Conservation (phyloP, 2,113 vertebrate species). For the Nymphicus hollandicus region DNA sequence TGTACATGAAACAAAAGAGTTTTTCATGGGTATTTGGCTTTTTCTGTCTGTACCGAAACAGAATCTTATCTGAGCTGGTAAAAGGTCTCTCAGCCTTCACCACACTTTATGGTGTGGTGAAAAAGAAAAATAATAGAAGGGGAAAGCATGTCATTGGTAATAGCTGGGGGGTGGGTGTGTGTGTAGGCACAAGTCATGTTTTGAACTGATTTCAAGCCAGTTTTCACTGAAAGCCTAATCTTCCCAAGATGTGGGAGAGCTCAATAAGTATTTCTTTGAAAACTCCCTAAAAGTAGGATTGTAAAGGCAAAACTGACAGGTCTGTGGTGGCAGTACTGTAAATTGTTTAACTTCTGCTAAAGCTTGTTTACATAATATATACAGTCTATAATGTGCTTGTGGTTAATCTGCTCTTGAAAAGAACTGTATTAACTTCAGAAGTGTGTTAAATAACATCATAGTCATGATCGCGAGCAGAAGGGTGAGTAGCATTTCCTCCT, state of each 20-base stretch:
- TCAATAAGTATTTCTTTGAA: background rate
- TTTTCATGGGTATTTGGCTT: background rate
- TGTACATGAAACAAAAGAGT: background rate
- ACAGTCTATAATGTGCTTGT: background rate
- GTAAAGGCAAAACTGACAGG: constrained; percentile 20
- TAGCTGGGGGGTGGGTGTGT: accelerated
- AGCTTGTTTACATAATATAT: background rate
- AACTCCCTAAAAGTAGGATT: background rate
- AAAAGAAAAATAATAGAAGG: background rate
- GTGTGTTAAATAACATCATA: background rate
- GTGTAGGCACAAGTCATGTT: background rate
- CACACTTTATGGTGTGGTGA: background rate
- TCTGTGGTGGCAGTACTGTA: background rate
- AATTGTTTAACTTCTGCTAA: constrained; percentile 19
- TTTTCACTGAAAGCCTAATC: background rate
- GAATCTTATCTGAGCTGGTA: background rate
- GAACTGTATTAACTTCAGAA: background rate
- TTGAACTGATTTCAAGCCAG: background rate
- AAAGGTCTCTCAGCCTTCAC: background rate
- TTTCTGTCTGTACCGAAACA: background rate
- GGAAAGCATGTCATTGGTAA: background rate
- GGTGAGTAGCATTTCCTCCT: background rate
- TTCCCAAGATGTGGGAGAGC: background rate
- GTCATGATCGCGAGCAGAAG: background rate
- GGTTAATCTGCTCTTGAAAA: background rate